A percentile compares a stretch with the other conserved stretches of the same genome.
These are phyloP conservation scores for Ectemnius cavifrons DNA, from an alignment of 2,888 invertebrate species.

Conservation along the genomic window DNA sequence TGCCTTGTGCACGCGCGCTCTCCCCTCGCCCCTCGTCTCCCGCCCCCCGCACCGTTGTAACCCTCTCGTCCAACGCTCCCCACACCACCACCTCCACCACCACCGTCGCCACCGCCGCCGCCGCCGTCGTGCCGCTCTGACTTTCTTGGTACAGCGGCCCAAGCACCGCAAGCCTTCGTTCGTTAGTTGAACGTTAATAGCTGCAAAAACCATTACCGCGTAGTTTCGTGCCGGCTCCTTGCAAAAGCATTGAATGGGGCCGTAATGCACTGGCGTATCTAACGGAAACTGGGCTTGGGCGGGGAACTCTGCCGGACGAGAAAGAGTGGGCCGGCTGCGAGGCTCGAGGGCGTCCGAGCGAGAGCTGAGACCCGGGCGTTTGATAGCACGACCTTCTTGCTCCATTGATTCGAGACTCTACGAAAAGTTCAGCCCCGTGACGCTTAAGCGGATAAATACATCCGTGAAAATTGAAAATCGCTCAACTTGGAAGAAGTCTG, in stretches of 20 bases:
- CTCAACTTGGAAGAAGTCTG: slow-evolving; percentile 15
- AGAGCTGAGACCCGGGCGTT: slow-evolving; percentile 17
- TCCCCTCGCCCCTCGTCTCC: neutral
- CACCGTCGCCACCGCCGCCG: too few species aligned
- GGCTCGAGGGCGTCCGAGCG: neutral
- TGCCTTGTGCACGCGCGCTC: slow-evolving; percentile 20
- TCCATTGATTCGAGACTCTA: slow-evolving; percentile 36
- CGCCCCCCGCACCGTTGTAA: too few species aligned
- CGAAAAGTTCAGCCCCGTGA: slow-evolving; percentile 34
- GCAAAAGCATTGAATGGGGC: slow-evolving; percentile 42
- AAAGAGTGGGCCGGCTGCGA: neutral
- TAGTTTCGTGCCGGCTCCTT: slow-evolving; percentile 41
- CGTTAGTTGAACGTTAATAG: slow-evolving; percentile 59
- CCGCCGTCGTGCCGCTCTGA: slow-evolving; percentile 13
- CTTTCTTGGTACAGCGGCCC: slow-evolving; percentile 38
- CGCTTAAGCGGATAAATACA: slow-evolving; percentile 49
- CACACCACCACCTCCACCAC: too few species aligned
- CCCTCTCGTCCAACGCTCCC: too few species aligned
- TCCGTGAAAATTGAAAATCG: slow-evolving; percentile 57
- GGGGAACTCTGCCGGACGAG: slow-evolving; percentile 15
- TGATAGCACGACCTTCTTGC: slow-evolving; percentile 28
- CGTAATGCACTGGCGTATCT: slow-evolving; percentile 54
- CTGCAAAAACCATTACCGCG: slow-evolving; percentile 59
- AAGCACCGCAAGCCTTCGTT: slow-evolving; percentile 41
- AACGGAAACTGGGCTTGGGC: slow-evolving; percentile 18